These are phyloP conservation scores for Nasonovia ribisnigri DNA, from an alignment of 2,888 invertebrate species.

Conservation along the genomic window DNA sequence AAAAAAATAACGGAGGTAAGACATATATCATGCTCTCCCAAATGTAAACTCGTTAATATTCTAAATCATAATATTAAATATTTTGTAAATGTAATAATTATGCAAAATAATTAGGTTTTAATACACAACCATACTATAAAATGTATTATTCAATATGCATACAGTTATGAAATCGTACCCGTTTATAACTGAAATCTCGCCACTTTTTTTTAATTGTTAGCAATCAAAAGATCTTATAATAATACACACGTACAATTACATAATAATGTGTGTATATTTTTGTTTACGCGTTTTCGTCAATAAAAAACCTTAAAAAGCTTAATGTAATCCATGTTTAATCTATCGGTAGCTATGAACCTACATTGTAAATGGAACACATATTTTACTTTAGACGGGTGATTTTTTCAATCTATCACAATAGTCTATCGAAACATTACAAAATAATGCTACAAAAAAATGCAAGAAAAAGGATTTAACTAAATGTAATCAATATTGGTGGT, in stretches of 20 bases:
- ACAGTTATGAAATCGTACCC: neutral
- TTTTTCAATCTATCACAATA: neutral
- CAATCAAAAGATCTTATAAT: neutral
- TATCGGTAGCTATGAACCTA: neutral
- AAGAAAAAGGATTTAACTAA: neutral
- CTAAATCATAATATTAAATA: neutral
- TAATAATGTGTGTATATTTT: neutral
- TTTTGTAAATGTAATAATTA: neutral
- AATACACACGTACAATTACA: neutral
- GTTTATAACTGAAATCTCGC: neutral
- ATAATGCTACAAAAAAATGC: neutral
- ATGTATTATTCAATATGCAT: neutral
- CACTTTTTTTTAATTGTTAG: neutral
- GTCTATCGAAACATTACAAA: neutral
- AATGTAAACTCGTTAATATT: neutral
- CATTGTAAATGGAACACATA: neutral
- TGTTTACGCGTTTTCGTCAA: neutral
- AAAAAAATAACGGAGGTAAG: neutral
- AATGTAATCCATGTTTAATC: neutral
- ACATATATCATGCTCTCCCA: neutral
- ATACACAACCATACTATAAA: neutral
- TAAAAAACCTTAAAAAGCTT: neutral
- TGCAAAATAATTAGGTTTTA: neutral
- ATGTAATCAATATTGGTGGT: neutral
- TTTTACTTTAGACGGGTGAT: conserved; percentile 1